A percentile compares a stretch with the other conserved stretches of the same genome.
phyloP scores from a whole-genome alignment of 2,888 invertebrate species.

The Tipula lateralis region DNA sequence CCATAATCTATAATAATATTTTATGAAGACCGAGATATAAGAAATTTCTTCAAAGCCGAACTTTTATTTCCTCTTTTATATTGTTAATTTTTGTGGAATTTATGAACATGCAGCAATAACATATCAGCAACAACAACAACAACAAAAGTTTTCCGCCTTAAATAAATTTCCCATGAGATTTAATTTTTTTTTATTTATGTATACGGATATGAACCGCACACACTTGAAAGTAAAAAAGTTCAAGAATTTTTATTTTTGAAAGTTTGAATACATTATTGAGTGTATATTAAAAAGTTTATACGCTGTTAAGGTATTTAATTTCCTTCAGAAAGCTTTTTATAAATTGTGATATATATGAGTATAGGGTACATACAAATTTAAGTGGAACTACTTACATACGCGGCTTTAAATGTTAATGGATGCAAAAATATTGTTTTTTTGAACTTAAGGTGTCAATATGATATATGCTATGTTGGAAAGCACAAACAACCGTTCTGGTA shows the following conservation, averaged over 20 bases:
- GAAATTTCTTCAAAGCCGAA: not conserved
- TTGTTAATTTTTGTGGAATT: not conserved
- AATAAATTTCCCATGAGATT: constrained; percentile 9
- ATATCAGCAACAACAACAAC: not conserved
- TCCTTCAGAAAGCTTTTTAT: not conserved
- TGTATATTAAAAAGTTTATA: not conserved
- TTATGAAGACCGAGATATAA: not conserved
- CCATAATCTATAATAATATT: not conserved
- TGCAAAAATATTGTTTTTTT: too few relatives aligned
- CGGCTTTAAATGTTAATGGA: too few relatives aligned
- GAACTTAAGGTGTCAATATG: too few relatives aligned
- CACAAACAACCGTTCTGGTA: too few relatives aligned
- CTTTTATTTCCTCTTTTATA: not conserved
- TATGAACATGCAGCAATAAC: not conserved
- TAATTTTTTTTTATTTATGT: not conserved
- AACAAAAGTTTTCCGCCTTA: not conserved
- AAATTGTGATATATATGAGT: too few relatives aligned
- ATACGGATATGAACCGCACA: not conserved
- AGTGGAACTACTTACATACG: too few relatives aligned
- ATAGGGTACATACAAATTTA: too few relatives aligned
- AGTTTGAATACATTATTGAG: constrained; percentile 3
- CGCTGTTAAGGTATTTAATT: not conserved
- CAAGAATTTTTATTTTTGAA: not conserved
- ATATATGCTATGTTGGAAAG: too few relatives aligned
- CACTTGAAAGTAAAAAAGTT: not conserved